Conservation (phyloP, 2,113 vertebrate species). For the Eudyptes chrysolophus region DNA sequence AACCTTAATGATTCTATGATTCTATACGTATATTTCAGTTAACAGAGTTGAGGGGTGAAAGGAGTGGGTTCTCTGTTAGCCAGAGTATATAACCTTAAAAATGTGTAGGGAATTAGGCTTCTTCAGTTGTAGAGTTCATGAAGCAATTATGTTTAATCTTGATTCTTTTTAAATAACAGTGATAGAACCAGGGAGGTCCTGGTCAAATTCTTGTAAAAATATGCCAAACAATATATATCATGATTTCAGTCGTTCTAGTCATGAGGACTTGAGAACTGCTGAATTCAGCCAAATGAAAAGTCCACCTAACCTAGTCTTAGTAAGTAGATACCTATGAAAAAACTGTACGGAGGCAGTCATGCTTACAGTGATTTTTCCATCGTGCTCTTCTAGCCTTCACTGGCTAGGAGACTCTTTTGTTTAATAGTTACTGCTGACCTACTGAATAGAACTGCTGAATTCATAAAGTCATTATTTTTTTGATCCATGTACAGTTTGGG, state of each 20-base stretch:
- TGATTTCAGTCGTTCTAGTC: background rate
- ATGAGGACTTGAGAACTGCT: background rate
- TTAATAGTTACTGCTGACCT: background rate
- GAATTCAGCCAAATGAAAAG: background rate
- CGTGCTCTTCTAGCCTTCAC: background rate
- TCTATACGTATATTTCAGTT: background rate
- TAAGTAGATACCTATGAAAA: background rate
- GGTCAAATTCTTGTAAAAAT: background rate
- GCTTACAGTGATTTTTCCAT: background rate
- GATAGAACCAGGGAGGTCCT: background rate
- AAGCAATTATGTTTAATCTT: background rate
- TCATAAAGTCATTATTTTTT: background rate
- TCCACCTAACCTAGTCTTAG: background rate
- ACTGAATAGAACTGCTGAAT: slow-evolving; percentile 21
- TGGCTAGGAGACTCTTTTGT: background rate
- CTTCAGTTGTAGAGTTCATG: background rate
- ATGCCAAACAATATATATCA: background rate
- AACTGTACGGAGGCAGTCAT: background rate
- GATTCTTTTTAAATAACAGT: background rate
- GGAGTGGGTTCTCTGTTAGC: background rate
- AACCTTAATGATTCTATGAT: no score
- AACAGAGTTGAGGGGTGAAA: background rate
- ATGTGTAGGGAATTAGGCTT: background rate
- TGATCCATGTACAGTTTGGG: background rate
- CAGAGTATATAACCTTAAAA: background rate